Conservation (phyloP, 2,113 vertebrate genomes). For the Spizaetus ornatus region DNA sequence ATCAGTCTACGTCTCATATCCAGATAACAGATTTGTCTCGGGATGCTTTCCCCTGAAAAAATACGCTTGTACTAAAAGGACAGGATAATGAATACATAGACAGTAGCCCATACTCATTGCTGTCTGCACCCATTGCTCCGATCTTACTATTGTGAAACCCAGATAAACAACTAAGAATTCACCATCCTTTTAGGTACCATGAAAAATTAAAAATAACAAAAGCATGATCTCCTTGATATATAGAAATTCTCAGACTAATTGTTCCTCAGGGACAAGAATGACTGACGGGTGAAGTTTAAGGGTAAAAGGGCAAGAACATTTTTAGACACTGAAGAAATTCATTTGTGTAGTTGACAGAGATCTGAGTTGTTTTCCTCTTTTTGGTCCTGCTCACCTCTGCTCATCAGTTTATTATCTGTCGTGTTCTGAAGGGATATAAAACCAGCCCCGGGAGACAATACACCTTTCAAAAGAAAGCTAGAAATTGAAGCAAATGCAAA, state of each 20-base stretch:
- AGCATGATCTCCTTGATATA: neutral
- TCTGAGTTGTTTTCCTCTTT: neutral
- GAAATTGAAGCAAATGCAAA: neutral
- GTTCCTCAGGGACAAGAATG: neutral
- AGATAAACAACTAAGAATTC: neutral
- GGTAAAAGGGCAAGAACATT: conserved; percentile 16
- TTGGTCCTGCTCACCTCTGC: neutral
- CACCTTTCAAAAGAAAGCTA: neutral
- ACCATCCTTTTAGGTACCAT: neutral
- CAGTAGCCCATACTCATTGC: neutral
- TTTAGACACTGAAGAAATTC: conserved; percentile 5
- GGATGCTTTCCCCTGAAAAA: neutral
- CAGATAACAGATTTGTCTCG: neutral
- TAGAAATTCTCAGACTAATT: neutral
- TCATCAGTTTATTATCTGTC: neutral
- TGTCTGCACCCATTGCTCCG: neutral
- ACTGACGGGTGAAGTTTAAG: conserved; percentile 22
- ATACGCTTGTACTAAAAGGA: neutral
- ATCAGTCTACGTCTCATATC: neutral
- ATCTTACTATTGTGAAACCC: neutral
- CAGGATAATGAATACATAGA: neutral
- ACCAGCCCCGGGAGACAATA: neutral
- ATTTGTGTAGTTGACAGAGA: neutral
- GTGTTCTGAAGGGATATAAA: neutral
- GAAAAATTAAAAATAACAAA: neutral